phyloP scores from a whole-genome alignment of 2,113 vertebrate genomes.

The Australoheros scitulus region DNA sequence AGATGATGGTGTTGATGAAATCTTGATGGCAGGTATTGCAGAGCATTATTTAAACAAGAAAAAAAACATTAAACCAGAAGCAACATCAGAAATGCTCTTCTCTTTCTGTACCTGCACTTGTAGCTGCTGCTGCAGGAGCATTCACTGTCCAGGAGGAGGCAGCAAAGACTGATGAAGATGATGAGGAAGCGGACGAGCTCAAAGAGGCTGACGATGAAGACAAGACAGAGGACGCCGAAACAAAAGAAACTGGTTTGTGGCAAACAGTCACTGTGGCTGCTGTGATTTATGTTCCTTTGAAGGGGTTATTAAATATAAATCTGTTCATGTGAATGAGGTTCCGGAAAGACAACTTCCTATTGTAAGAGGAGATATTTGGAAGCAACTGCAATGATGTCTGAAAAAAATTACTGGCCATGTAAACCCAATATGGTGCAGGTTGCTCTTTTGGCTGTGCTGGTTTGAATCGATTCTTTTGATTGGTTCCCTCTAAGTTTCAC shows the following conservation, averaged over 20 bases:
- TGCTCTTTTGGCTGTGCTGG: too few species aligned
- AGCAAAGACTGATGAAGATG: slow-evolving; percentile 34
- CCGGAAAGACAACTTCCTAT: background rate
- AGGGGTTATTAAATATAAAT: too few species aligned
- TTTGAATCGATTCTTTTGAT: background rate
- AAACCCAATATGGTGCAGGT: background rate
- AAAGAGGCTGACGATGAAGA: slow-evolving; percentile 42
- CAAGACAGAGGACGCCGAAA: slow-evolving; percentile 31
- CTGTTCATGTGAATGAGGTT: background rate
- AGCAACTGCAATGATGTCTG: background rate
- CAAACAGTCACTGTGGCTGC: background rate
- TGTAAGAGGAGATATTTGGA: background rate
- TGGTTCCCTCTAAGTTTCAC: background rate
- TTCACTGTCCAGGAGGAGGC: slow-evolving; percentile 55
- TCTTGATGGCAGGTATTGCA: slow-evolving; percentile 40
- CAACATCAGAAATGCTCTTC: background rate
- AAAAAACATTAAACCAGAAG: background rate
- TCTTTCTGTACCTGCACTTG: background rate
- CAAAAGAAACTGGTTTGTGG: slow-evolving; percentile 21
- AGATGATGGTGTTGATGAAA: slow-evolving; percentile 27
- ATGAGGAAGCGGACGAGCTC: slow-evolving; percentile 12
- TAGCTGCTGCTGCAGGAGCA: slow-evolving; percentile 32
- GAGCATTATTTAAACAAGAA: background rate
- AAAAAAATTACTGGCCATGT: background rate
- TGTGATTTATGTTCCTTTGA: background rate